Conservation (phyloP, 2,888 invertebrate species). For the Elgonia sp. region DNA sequence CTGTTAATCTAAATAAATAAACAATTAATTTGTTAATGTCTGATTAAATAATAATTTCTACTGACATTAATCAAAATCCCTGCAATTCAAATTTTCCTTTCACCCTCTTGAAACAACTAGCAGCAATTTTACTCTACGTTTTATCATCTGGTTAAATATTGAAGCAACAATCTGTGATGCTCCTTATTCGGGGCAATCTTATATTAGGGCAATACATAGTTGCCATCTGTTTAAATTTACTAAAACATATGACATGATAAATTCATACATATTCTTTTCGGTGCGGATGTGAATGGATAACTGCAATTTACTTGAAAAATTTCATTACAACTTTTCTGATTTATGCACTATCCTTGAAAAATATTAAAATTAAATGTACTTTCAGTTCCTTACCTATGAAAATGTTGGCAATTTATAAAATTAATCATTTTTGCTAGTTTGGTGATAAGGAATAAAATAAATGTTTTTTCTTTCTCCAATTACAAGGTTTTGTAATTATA, state of each 20-base stretch:
- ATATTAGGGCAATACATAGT: conserved; percentile 9
- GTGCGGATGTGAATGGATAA: background rate
- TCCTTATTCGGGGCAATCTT: conserved; percentile 22
- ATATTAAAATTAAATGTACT: no score
- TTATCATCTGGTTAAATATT: conserved; percentile 34
- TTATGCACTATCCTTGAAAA: no score
- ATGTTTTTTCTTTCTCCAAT: background rate
- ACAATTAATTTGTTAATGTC: no score
- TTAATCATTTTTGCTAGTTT: no score
- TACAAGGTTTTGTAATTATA: conserved; percentile 18
- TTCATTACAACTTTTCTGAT: no score
- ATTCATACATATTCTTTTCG: conserved; percentile 5
- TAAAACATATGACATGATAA: conserved; percentile 28
- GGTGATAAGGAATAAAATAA: background rate
- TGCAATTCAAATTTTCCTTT: no score
- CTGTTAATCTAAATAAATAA: no score
- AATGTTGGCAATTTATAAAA: no score
- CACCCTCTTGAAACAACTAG: conserved; percentile 13
- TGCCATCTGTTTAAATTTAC: conserved; percentile 21
- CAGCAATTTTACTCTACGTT: conserved; percentile 25
- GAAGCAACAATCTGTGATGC: conserved; percentile 36
- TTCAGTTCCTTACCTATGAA: no score
- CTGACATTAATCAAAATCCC: no score
- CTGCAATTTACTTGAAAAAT: background rate
- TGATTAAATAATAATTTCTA: no score